phyloP scores from a whole-genome alignment of 2,113 vertebrate genomes.

The Lathamus discolor region DNA sequence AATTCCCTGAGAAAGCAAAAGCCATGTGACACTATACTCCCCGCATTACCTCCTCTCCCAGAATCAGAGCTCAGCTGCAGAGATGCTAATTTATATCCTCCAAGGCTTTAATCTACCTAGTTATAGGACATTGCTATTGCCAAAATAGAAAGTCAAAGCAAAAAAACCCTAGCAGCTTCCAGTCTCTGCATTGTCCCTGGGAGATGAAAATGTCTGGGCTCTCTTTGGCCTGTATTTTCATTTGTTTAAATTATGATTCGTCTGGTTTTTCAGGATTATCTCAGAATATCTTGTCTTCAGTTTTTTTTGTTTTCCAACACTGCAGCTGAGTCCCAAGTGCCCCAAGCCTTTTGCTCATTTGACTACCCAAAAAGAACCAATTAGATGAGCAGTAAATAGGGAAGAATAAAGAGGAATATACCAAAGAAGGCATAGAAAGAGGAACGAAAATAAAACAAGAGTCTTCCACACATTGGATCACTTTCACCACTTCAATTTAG shows the following conservation, averaged over 20 bases:
- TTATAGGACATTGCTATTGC: neutral
- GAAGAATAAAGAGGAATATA: neutral
- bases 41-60: neutral
- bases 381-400: neutral
- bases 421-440: neutral
- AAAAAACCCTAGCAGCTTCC: neutral
- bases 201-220: neutral
- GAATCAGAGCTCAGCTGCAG: neutral
- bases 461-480: neutral
- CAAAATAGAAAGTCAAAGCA: neutral
- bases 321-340: neutral
- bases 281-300: neutral
- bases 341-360: neutral
- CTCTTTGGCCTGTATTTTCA: neutral
- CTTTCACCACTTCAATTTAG: neutral
- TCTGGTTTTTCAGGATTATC: neutral
- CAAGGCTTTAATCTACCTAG: neutral
- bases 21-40: fast-evolving
- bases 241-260: neutral
- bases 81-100: neutral
- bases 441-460: neutral
- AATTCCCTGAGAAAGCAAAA: neutral
- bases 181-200: neutral
- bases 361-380: neutral
- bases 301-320: neutral